These are phyloP conservation scores for Harmothoe impar DNA, from an alignment of 2,888 invertebrate genomes.

Conservation along the genomic window DNA sequence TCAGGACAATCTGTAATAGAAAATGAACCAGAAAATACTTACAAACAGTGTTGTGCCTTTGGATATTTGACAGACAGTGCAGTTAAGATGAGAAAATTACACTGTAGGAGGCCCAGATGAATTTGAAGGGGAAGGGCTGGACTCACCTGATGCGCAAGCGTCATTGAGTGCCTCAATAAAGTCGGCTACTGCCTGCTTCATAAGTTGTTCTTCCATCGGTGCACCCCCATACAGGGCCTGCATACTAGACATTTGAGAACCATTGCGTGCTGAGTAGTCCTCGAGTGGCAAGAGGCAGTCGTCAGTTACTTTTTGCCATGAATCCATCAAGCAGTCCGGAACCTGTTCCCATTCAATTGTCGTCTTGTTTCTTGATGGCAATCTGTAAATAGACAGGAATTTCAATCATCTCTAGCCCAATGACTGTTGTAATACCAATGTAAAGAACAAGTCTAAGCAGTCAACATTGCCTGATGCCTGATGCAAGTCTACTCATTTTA, in stretches of 20 bases:
- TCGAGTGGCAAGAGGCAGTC: background rate
- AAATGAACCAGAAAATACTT: background rate
- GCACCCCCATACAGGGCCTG: background rate
- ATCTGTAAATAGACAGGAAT: background rate
- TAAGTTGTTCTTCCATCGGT: background rate
- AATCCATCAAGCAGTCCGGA: background rate
- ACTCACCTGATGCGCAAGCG: background rate
- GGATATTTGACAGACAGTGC: background rate
- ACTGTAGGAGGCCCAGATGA: background rate
- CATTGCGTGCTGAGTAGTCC: background rate
- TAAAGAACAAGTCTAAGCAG: background rate
- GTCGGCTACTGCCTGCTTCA: background rate
- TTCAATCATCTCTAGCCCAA: too few relatives aligned
- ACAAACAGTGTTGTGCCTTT: background rate
- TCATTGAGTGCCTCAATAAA: background rate
- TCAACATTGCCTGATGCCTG: background rate
- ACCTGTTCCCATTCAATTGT: background rate
- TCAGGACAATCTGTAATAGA: slow-evolving; percentile 20
- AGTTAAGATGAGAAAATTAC: background rate
- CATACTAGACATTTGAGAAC: background rate
- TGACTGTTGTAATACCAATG: too few relatives aligned
- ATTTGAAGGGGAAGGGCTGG: background rate
- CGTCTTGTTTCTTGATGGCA: background rate
- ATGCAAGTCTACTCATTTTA: background rate
- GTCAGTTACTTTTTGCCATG: background rate